These are phyloP conservation scores for Anodontia alba DNA, from an alignment of 2,888 invertebrate genomes.

Conservation along the genomic window DNA sequence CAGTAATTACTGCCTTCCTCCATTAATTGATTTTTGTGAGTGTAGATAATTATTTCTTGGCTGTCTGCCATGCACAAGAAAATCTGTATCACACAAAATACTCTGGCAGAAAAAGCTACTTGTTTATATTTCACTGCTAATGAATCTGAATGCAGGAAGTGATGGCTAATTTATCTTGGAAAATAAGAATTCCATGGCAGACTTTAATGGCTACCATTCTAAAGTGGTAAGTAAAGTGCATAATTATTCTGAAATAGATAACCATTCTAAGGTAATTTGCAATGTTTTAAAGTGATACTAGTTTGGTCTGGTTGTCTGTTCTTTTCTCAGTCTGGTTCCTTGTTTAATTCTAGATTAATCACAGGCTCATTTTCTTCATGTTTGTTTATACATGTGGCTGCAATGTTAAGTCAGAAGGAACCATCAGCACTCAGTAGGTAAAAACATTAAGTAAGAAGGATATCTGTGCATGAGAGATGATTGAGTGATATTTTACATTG, in stretches of 20 bases:
- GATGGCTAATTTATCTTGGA: conserved; percentile 22
- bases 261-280: conserved; percentile 55
- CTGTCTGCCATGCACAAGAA: conserved; percentile 36
- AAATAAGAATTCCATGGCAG: not conserved
- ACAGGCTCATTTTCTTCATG: conserved; percentile 23
- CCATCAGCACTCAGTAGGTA: no score
- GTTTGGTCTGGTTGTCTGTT: conserved; percentile 57
- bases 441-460: no score
- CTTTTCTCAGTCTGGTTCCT: not conserved
- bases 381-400: conserved; percentile 14
- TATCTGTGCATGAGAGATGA: no score
- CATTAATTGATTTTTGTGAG: conserved; percentile 64
- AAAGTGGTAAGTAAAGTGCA: conserved; percentile 24
- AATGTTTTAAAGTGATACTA: conserved; percentile 53
- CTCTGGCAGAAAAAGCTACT: conserved; percentile 24
- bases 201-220: conserved; percentile 19
- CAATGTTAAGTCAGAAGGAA: conserved; percentile 5
- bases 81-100: conserved; percentile 14
- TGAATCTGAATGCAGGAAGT: conserved; percentile 47
- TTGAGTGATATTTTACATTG: no score
- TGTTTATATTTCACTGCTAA: conserved; percentile 57
- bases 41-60: conserved; percentile 63
- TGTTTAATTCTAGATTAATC: conserved; percentile 26
- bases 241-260: conserved; percentile 61
- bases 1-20: conserved; percentile 55